phyloP scores from a whole-genome alignment of 2,113 vertebrate species.

The Blennius ocellaris region DNA sequence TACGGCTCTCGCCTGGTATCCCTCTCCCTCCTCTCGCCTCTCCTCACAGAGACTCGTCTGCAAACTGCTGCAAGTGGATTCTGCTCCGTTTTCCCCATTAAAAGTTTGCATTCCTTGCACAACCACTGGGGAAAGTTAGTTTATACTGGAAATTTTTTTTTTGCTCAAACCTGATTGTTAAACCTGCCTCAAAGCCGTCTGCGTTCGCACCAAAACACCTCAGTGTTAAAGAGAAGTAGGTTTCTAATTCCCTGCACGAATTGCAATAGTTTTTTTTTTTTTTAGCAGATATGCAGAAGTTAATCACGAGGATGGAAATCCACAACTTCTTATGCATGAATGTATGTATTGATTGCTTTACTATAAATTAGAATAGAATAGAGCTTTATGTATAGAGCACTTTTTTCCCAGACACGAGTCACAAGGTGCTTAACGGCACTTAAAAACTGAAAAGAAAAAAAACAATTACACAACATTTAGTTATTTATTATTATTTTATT shows the following conservation, averaged over 20 bases:
- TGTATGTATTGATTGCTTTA: constrained; percentile 16
- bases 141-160: not conserved
- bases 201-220: not conserved
- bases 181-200: not conserved
- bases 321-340: not conserved
- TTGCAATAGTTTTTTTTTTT: too few species aligned
- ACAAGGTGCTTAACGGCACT: too few species aligned
- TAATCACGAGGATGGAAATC: too few species aligned
- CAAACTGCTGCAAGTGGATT: constrained; percentile 47
- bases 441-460: too few species aligned
- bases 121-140: not conserved
- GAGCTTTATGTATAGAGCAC: too few species aligned
- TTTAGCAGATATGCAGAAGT: too few species aligned
- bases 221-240: not conserved
- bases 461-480: constrained; percentile 21
- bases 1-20: constrained; percentile 55
- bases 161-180: not conserved
- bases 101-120: not conserved
- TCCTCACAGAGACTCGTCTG: constrained; percentile 19
- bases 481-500: not conserved
- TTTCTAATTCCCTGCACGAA: not conserved
- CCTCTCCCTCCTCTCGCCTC: constrained; percentile 39
- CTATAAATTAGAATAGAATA: too few species aligned
- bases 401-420: too few species aligned
- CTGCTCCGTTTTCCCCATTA: not conserved